Evolutionary conservation across 2,888 invertebrate genomes (phyloP), one percentile per base, ranked within the genome.

Genomic region (Drosophila anceps): DNA sequence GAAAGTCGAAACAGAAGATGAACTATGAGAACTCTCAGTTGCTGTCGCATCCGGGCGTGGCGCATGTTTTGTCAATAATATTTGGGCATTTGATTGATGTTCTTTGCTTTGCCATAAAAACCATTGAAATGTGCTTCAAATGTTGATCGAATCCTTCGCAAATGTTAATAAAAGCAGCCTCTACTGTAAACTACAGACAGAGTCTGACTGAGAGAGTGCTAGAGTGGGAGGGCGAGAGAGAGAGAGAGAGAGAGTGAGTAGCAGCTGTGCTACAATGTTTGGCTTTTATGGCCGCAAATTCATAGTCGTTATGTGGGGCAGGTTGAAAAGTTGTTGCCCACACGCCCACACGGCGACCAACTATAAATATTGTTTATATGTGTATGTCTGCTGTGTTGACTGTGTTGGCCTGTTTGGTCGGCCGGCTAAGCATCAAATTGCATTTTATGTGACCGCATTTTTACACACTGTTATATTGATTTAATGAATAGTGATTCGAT

Each of bases 61-160:
- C 79, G 79, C 87, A 83, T 87, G 89, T 79, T 81, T 87, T 84
- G 82, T 84, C 84, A 84, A 84, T 89, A 89, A 84, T 81, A 84
- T 84, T 87, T 87, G 76, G 48, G 68, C 73, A 84, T 89, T 89
- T 84, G 84, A 84, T 84, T 81, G 89, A 84, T 84, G 84, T 84
- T 76, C 50, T 64, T 72, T 62, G 65, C 66, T 69, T 58, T 66
- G 58, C 87, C 69, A 89, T 84, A 84, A 84, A 84, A 84, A 81
- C 82, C 89, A 84, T 79, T 89, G 89, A 75, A 86, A 88, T 84
- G 87, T 87, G 84, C 82, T 75, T 84, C 82, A 84, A 79, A 74
- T 71, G 71, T 61, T 71, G 80, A 84, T 81, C 66, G 69, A 82
- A 76, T 65, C 59, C 37, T 48, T n/a, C 35, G 27, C 68, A 55